These are phyloP conservation scores for Lepidurus couesii DNA, from an alignment of 1,140 invertebrate species.

Conservation along the genomic window DNA sequence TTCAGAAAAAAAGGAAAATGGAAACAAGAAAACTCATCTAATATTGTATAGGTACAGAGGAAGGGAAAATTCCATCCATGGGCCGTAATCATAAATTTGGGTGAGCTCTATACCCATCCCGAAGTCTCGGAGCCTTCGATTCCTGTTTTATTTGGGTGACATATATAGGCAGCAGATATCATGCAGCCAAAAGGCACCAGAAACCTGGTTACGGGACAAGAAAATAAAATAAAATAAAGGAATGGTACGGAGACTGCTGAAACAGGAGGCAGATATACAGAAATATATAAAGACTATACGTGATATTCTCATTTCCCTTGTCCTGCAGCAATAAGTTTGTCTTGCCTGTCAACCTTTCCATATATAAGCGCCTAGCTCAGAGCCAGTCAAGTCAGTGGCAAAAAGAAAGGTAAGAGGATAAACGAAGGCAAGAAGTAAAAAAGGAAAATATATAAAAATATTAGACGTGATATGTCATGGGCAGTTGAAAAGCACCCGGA, in stretches of 20 bases:
- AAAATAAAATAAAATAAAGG: neutral
- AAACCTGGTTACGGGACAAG: neutral
- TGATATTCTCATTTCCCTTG: conserved; percentile 19
- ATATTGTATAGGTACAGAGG: neutral
- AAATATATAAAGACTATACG: conserved; percentile 22
- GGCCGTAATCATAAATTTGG: neutral
- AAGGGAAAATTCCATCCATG: conserved; percentile 9
- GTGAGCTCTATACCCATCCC: neutral
- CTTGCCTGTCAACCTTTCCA: conserved; percentile 21
- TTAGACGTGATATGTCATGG: neutral
- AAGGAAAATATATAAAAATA: neutral
- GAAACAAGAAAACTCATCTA: too few relatives aligned
- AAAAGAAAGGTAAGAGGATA: conserved; percentile 8
- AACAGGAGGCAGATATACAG: neutral
- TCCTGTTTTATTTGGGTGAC: conserved; percentile 6
- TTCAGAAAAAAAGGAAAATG: neutral
- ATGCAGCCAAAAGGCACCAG: neutral
- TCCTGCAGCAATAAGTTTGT: conserved; percentile 22
- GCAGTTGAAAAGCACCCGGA: neutral
- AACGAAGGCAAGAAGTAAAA: neutral
- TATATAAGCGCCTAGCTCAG: neutral
- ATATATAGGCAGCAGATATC: conserved; percentile 9
- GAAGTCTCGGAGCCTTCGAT: conserved; percentile 13
- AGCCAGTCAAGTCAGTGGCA: conserved; percentile 2
- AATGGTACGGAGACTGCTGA: neutral